Conservation (phyloP, 2,888 invertebrate species). For the Tetragonisca angustula region DNA sequence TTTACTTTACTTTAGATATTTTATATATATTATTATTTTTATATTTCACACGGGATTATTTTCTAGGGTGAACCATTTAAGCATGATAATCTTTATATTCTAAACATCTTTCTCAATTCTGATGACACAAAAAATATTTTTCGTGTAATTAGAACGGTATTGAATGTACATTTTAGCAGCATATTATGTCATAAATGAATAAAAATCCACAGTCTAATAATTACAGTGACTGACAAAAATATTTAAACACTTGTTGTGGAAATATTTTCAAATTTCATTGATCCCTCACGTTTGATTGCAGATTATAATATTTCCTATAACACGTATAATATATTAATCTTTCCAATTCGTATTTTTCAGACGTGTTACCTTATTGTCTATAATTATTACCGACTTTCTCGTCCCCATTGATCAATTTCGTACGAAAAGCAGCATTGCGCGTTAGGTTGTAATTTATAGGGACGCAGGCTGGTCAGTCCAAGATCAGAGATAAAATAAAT, state of each 20-base stretch:
- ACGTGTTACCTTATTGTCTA: background rate
- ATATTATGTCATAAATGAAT: too few species aligned
- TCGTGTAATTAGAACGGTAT: too few species aligned
- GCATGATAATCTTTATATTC: too few species aligned
- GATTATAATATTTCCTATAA: background rate
- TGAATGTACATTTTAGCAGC: too few species aligned
- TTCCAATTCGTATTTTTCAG: background rate
- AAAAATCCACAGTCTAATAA: too few species aligned
- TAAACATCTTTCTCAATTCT: too few species aligned
- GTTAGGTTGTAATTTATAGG: background rate
- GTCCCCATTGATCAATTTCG: background rate
- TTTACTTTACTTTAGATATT: too few species aligned
- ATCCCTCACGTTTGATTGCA: background rate
- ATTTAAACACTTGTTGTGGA: background rate
- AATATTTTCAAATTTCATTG: background rate
- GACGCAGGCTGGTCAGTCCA: background rate
- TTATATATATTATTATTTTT: too few species aligned
- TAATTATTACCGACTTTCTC: background rate
- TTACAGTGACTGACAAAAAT: background rate
- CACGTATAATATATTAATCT: background rate
- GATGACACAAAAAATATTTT: too few species aligned
- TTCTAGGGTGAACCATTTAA: too few species aligned
- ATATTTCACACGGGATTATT: too few species aligned
- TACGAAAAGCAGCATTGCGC: too few species aligned
- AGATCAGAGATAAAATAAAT: conserved; percentile 21